These are phyloP conservation scores for Ascaphus truei DNA, from an alignment of 2,113 vertebrate species.

Conservation along the genomic window DNA sequence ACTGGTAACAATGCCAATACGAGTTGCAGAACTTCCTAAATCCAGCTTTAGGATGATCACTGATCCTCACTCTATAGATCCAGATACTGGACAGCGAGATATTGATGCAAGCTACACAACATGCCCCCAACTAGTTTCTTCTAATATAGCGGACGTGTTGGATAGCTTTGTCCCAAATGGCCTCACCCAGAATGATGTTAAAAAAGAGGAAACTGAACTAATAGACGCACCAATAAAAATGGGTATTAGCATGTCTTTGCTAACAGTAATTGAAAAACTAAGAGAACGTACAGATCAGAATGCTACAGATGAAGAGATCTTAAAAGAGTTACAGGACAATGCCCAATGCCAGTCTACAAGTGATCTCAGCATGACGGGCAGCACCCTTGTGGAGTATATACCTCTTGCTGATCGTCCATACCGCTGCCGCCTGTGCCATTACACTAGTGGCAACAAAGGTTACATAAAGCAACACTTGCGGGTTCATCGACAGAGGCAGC, in stretches of 20 bases:
- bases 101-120: conserved; percentile 39
- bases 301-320: conserved; percentile 88
- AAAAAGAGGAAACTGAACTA: conserved; percentile 62
- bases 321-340: conserved; percentile 90
- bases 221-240: conserved; percentile 78
- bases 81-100: conserved; percentile 59
- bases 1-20: conserved; percentile 90
- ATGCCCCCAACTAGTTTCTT: conserved; percentile 51
- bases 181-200: conserved; percentile 64
- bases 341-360: conserved; percentile 72
- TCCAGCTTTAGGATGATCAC: conserved; percentile 55
- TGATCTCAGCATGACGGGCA: conserved; percentile 43
- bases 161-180: conserved; percentile 53
- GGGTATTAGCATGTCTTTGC: conserved; percentile 91
- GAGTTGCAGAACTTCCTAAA: conserved; percentile 73
- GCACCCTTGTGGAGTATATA: conserved; percentile 79
- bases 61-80: conserved; percentile 47
- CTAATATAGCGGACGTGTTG: conserved; percentile 48
- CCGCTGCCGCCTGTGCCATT: conserved; percentile 88
- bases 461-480: conserved; percentile 94
- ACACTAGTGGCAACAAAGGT: conserved; percentile 89
- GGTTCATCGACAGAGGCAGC: conserved; percentile 86
- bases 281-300: conserved; percentile 94
- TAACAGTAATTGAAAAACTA: conserved; percentile 91
- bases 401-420: conserved; percentile 78